Conservation (phyloP, 1,140 invertebrate species). For the Drosophila azteca region DNA sequence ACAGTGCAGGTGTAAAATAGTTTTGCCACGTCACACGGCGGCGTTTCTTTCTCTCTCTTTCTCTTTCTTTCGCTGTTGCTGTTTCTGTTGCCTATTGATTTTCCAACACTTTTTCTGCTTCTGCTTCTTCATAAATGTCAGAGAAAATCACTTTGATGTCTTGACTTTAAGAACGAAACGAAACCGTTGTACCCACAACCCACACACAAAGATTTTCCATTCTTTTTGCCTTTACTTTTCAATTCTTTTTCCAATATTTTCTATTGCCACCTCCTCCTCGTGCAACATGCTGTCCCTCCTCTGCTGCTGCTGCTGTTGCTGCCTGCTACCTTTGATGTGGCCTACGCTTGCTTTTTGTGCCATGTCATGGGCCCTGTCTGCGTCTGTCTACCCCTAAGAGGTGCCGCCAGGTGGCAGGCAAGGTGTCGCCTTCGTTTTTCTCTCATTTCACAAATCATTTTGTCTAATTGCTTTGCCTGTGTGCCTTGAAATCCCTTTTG, state of each 20-base stretch:
- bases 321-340: slow-evolving; percentile 49
- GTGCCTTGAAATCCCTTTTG: slow-evolving; percentile 3
- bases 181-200: slow-evolving; percentile 3
- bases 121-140: slow-evolving; percentile 57
- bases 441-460: slow-evolving; percentile 60
- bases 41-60: slow-evolving; percentile 17
- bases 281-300: neutral
- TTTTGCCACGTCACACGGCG: slow-evolving; percentile 61
- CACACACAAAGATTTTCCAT: slow-evolving; percentile 23
- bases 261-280: too few relatives aligned
- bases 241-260: slow-evolving; percentile 8
- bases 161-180: slow-evolving; percentile 58
- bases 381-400: neutral
- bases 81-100: slow-evolving; percentile 57
- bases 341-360: slow-evolving; percentile 36
- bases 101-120: slow-evolving; percentile 49
- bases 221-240: slow-evolving; percentile 26
- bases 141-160: slow-evolving; percentile 65
- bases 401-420: neutral
- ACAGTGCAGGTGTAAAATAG: slow-evolving; percentile 78
- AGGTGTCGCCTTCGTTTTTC: slow-evolving; percentile 7
- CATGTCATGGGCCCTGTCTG: slow-evolving; percentile 56
- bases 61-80: slow-evolving; percentile 11
- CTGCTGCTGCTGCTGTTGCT: neutral
- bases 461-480: slow-evolving; percentile 57